A percentile compares a stretch with the other conserved stretches of the same genome.
phyloP scores from a whole-genome alignment of 2,797 vertebrate species.

The Notolabrus celidotus region DNA sequence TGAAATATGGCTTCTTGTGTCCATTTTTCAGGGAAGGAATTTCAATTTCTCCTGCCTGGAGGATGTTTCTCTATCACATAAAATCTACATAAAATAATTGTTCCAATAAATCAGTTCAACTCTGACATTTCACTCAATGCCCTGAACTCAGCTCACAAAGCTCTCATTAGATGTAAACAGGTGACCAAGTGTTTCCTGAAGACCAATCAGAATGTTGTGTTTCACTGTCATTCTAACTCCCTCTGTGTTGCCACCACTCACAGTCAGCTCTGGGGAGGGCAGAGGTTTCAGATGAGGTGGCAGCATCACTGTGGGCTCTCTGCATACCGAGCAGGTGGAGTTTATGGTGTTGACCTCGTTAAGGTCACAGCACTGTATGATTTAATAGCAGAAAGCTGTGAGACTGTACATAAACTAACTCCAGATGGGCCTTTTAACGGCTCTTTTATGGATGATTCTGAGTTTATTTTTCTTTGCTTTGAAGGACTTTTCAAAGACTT shows the following conservation, averaged over 20 bases:
- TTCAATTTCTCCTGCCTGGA: no score
- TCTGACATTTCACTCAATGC: background rate
- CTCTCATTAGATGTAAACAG: background rate
- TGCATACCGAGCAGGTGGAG: constrained; percentile 3
- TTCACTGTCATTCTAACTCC: background rate
- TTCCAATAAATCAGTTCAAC: no score
- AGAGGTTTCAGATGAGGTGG: background rate
- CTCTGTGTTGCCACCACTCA: background rate
- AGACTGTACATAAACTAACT: constrained; percentile 60
- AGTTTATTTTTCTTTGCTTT: constrained; percentile 36
- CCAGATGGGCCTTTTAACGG: constrained; percentile 44
- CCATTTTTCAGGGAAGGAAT: no score
- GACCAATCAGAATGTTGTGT: background rate
- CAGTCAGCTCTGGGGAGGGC: background rate
- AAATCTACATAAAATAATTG: no score
- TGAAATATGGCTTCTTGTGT: no score
- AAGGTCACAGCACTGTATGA: constrained; percentile 17
- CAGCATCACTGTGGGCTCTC: background rate
- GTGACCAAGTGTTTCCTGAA: background rate
- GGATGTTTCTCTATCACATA: no score
- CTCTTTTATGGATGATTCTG: constrained; percentile 41
- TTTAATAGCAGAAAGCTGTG: constrained; percentile 22
- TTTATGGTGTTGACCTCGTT: constrained; percentile 27
- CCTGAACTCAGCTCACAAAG: background rate
- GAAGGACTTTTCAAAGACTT: constrained; percentile 55